Conservation (phyloP, 2,888 invertebrate species). For the Hyposoter dolosus region DNA sequence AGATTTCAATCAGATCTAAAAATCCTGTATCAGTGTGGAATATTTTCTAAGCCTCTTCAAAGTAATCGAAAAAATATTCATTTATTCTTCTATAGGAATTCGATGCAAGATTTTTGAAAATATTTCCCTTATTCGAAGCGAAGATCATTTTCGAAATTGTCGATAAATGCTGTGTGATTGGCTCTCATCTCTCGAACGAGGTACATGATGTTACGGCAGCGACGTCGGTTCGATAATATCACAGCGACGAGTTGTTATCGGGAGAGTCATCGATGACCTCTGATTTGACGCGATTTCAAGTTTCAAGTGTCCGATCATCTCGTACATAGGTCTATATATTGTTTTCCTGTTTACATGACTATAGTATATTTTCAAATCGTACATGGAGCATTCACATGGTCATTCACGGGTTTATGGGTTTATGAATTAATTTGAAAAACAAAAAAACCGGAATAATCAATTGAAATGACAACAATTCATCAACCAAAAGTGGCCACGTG, state of each 20-base stretch:
- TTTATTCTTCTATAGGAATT: background rate
- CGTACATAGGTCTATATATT: background rate
- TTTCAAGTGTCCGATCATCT: slow-evolving; percentile 22
- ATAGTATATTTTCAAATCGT: background rate
- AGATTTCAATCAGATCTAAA: background rate
- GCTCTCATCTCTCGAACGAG: slow-evolving; percentile 8
- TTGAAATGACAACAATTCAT: too few relatives aligned
- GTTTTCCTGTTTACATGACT: background rate
- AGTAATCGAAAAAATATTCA: background rate
- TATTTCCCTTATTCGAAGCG: background rate
- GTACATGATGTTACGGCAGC: background rate
- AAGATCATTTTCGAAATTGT: background rate
- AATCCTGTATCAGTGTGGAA: background rate
- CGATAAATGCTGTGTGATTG: background rate
- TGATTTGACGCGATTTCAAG: slow-evolving; percentile 29
- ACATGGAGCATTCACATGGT: background rate
- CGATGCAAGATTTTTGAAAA: background rate
- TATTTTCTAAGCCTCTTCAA: background rate
- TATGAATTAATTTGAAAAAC: background rate
- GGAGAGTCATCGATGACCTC: slow-evolving; percentile 30
- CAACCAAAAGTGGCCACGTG: too few relatives aligned
- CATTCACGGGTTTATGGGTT: background rate
- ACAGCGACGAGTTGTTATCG: slow-evolving; percentile 37
- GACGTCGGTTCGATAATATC: slow-evolving; percentile 42
- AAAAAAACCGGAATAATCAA: too few relatives aligned